Conservation (phyloP, 1,140 invertebrate genomes). For the Eumaeus atala region DNA sequence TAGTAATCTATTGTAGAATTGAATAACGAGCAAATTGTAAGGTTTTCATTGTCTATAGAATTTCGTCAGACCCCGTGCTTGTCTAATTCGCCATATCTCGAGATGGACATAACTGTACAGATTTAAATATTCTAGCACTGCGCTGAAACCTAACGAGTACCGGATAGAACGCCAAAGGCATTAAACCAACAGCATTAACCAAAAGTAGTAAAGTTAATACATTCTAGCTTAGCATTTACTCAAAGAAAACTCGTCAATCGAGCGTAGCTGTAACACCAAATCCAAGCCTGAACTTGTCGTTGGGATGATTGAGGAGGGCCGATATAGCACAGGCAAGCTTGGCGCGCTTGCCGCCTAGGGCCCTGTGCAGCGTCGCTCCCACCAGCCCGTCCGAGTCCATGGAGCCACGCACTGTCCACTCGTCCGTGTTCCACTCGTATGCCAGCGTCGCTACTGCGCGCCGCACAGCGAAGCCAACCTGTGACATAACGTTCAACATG, state of each 20-base stretch:
- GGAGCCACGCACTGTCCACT: constrained; percentile 55
- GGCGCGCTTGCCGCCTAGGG: constrained; percentile 48
- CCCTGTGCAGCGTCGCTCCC: constrained; percentile 50
- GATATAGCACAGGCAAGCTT: constrained; percentile 54
- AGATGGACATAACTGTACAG: no score
- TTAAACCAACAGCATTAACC: no score
- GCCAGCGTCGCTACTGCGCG: constrained; percentile 55
- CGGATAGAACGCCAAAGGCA: no score
- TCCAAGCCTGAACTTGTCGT: constrained; percentile 60
- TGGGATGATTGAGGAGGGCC: constrained; percentile 62
- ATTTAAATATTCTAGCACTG: no score
- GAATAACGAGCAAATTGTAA: background rate
- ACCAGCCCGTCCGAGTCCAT: constrained; percentile 60
- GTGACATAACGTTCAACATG: no score
- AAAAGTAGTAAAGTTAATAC: no score
- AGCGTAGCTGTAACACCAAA: constrained; percentile 58
- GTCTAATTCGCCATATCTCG: no score
- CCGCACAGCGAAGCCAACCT: constrained; percentile 57
- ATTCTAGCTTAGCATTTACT: background rate
- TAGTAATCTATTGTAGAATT: no score
- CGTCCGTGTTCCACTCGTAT: constrained; percentile 51
- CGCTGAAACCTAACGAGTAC: no score
- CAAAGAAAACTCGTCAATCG: constrained; percentile 18
- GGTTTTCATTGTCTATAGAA: background rate
- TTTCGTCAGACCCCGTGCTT: no score